Evolutionary conservation across 2,888 invertebrate genomes (phyloP).

Genomic region (Andrena fulva): DNA sequence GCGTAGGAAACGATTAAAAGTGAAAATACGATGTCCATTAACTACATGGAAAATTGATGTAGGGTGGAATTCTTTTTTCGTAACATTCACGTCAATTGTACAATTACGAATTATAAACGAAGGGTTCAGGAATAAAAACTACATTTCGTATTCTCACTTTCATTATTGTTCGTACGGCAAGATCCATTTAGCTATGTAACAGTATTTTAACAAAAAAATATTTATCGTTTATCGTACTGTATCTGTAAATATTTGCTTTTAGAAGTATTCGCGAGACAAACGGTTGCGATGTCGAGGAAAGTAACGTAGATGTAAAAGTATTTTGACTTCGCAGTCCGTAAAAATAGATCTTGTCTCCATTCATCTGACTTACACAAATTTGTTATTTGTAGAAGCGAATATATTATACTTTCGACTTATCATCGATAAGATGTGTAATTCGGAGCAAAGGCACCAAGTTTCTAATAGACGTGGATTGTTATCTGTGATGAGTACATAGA

Average conservation of each 20-base stretch:
- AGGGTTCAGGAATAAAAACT: slow-evolving; percentile 17
- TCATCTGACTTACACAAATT: slow-evolving; percentile 1
- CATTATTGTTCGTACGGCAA: slow-evolving; percentile 19
- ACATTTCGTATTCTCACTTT: slow-evolving; percentile 50
- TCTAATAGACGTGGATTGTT: slow-evolving; percentile 43
- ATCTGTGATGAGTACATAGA: slow-evolving; percentile 64
- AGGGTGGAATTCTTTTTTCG: slow-evolving; percentile 28
- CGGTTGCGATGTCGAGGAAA: slow-evolving; percentile 1
- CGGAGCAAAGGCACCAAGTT: neutral
- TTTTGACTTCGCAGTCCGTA: slow-evolving; percentile 5
- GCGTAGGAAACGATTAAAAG: slow-evolving; percentile 41
- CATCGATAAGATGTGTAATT: slow-evolving; percentile 16
- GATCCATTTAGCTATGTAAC: slow-evolving; percentile 30
- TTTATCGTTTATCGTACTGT: slow-evolving; percentile 33
- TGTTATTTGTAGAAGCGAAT: neutral
- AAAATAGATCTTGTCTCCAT: slow-evolving; percentile 19
- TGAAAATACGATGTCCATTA: slow-evolving; percentile 42
- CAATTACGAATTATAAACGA: slow-evolving; percentile 5
- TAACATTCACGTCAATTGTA: slow-evolving; percentile 26
- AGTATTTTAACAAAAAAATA: slow-evolving; percentile 53
- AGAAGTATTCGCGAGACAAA: slow-evolving; percentile 1
- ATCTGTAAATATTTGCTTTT: slow-evolving; percentile 38
- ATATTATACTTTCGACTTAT: slow-evolving; percentile 11
- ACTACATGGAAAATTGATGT: slow-evolving; percentile 5
- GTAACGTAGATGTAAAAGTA: slow-evolving; percentile 16